Conservation (phyloP, 1,140 invertebrate species). For the Aleiodes sp. region DNA sequence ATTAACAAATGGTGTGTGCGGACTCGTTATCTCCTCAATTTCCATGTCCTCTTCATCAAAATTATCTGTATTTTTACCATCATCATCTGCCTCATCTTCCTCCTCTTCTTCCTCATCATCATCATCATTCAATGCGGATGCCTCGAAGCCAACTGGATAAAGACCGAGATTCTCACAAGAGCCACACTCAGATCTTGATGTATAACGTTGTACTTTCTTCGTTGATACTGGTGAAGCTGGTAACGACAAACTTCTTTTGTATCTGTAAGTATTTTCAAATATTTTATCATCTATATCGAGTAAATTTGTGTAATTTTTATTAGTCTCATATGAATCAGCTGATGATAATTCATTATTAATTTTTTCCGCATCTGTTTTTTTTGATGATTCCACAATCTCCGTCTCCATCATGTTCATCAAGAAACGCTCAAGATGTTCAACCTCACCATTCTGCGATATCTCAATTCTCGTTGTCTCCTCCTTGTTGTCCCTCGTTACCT, state of each 20-base stretch:
- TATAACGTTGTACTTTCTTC: conserved; percentile 44
- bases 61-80: conserved; percentile 42
- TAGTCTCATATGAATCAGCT: no score
- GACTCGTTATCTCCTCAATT: conserved; percentile 45
- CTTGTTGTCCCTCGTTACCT: conserved; percentile 25
- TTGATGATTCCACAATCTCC: conserved; percentile 41
- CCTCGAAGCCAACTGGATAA: conserved; percentile 55
- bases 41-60: conserved; percentile 57
- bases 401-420: conserved; percentile 58
- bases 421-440: conserved; percentile 55
- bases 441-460: conserved; percentile 43
- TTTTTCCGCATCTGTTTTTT: conserved; percentile 23
- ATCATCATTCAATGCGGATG: conserved; percentile 49
- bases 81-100: conserved; percentile 38
- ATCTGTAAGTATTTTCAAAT: conserved; percentile 45
- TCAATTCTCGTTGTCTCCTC: conserved; percentile 26
- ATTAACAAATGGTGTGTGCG: conserved; percentile 49
- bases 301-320: no score
- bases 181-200: conserved; percentile 51
- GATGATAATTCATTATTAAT: no score
- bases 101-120: conserved; percentile 51
- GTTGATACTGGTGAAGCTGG: conserved; percentile 53
- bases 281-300: not conserved
- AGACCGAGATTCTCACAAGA: conserved; percentile 53
- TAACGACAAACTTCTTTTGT: conserved; percentile 55